A percentile compares a stretch with the other conserved stretches of the same genome.
These are phyloP conservation scores for Tolmerus cingulatus DNA, from an alignment of 2,888 invertebrate species.

Conservation along the genomic window DNA sequence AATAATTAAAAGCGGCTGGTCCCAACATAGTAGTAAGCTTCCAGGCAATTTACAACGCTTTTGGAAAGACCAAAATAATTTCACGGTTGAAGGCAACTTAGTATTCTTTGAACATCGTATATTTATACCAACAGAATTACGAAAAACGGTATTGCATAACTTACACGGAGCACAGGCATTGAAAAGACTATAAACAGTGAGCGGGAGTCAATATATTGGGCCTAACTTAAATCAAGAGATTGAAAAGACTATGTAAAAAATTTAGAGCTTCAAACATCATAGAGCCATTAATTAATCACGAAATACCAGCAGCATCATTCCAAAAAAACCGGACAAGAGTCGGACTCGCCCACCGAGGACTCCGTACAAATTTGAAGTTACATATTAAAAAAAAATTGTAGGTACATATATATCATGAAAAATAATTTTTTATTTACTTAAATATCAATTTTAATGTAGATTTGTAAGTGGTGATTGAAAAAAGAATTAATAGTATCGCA, in stretches of 20 bases:
- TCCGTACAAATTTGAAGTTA: too few relatives aligned
- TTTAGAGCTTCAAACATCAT: too few relatives aligned
- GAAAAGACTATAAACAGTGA: conserved; percentile 52
- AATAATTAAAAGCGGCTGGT: conserved; percentile 46
- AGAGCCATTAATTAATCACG: too few relatives aligned
- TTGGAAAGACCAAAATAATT: conserved; percentile 43
- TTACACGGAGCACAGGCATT: conserved; percentile 52
- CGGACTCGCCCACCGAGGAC: too few relatives aligned
- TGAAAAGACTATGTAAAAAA: conserved; percentile 38
- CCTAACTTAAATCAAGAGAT: conserved; percentile 50
- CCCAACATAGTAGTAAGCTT: conserved; percentile 23
- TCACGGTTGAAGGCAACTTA: conserved; percentile 45
- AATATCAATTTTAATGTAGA: too few relatives aligned
- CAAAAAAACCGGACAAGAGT: too few relatives aligned
- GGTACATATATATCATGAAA: too few relatives aligned
- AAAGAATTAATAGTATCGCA: too few relatives aligned
- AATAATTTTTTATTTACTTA: too few relatives aligned
- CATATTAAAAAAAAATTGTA: too few relatives aligned
- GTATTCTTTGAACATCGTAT: conserved; percentile 48
- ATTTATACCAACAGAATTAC: conserved; percentile 43
- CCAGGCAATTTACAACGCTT: conserved; percentile 38
- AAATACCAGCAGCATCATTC: too few relatives aligned
- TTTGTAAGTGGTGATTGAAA: too few relatives aligned
- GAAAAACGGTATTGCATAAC: conserved; percentile 47
- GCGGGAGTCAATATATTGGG: conserved; percentile 52